Conservation (phyloP, 2,888 invertebrate species). For the Dione vanillae region DNA sequence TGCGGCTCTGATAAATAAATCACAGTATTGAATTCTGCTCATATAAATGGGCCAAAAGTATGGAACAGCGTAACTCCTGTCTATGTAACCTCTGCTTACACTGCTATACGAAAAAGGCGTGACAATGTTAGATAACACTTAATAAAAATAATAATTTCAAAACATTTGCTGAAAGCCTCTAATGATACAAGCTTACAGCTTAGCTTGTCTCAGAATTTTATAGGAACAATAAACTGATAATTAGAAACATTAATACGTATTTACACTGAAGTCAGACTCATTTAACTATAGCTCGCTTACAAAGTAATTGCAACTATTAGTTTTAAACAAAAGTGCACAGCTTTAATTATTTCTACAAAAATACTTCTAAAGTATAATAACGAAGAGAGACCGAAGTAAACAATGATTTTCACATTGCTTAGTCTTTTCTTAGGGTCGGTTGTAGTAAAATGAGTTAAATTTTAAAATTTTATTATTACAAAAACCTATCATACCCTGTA, state of each 20-base stretch:
- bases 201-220: background rate
- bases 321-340: background rate
- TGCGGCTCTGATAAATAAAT: no score
- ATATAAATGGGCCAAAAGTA: no score
- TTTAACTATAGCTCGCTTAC: background rate
- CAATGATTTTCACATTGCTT: background rate
- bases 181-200: background rate
- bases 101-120: no score
- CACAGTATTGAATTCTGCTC: no score
- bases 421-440: no score
- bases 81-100: no score
- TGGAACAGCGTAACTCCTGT: no score
- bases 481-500: no score
- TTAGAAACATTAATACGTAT: background rate
- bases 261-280: background rate
- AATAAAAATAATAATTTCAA: background rate
- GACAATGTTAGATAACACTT: no score
- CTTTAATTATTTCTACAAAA: background rate
- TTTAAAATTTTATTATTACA: no score
- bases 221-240: background rate
- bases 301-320: constrained; percentile 7
- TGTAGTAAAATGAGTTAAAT: no score
- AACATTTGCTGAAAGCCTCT: background rate
- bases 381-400: background rate
- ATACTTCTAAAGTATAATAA: background rate